Evolutionary conservation across 2,888 invertebrate species (phyloP).

Genomic region (Acrobeloides nanus): DNA sequence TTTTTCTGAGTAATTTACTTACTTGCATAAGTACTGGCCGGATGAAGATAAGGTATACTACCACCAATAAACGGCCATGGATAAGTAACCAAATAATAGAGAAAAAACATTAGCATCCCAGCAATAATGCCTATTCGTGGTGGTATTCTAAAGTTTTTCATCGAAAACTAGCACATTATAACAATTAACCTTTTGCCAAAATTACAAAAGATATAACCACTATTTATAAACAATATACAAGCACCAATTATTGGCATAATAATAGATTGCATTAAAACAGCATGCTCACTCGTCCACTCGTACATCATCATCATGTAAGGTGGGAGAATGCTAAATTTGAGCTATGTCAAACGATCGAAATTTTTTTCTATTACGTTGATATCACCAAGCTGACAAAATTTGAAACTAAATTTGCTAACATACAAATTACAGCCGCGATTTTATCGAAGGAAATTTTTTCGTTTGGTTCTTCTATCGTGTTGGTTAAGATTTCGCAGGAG

Average conservation of each 20-base stretch:
- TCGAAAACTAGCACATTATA: not conserved
- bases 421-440: conserved; percentile 1
- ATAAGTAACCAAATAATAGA: conserved; percentile 33
- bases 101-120: conserved; percentile 21
- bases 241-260: conserved; percentile 25
- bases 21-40: too few species aligned
- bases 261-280: conserved; percentile 22
- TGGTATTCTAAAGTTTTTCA: conserved; percentile 16
- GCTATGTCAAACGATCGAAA: too few species aligned
- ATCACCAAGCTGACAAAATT: conserved; percentile 2
- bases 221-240: conserved; percentile 16
- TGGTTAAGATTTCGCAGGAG: too few species aligned
- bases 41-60: conserved; percentile 27
- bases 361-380: too few species aligned
- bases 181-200: conserved; percentile 20
- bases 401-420: conserved; percentile 5
- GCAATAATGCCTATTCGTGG: conserved; percentile 22
- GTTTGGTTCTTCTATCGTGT: too few species aligned
- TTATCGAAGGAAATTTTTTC: too few species aligned
- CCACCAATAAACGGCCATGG: conserved; percentile 30
- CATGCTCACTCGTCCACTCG: conserved; percentile 22
- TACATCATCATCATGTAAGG: conserved; percentile 29
- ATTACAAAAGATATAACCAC: conserved; percentile 24
- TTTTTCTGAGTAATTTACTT: too few species aligned
- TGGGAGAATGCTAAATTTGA: conserved; percentile 18